These are phyloP conservation scores for Xestia sexstrigata DNA, from an alignment of 2,888 invertebrate genomes.

Conservation along the genomic window DNA sequence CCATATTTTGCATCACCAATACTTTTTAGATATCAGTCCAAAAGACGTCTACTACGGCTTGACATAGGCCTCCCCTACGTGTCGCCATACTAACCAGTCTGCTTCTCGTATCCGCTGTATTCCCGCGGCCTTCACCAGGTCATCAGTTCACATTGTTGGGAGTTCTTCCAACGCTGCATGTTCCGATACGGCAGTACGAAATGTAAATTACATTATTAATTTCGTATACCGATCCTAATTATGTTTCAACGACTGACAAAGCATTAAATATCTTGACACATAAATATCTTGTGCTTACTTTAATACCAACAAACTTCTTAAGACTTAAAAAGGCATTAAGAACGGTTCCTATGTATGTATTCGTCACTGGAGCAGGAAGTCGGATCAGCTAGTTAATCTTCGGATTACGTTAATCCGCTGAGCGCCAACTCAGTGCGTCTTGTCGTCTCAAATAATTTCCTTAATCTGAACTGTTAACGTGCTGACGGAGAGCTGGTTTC, in stretches of 20 bases:
- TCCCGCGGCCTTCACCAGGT: neutral
- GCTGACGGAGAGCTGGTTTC: neutral
- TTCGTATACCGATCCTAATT: neutral
- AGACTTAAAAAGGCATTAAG: neutral
- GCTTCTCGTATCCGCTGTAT: neutral
- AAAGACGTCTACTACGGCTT: neutral
- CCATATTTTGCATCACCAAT: neutral
- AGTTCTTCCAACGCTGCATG: neutral
- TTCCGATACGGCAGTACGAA: neutral
- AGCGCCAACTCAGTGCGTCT: conserved; percentile 17
- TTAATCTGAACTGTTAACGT: conserved; percentile 27
- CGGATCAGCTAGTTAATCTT: conserved; percentile 33
- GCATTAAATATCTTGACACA: neutral
- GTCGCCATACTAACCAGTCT: neutral
- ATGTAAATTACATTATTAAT: neutral
- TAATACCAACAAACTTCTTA: neutral
- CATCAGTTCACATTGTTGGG: neutral
- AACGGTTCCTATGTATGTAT: neutral
- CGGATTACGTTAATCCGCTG: conserved; percentile 31
- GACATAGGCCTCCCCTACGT: neutral
- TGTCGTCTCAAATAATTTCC: conserved; percentile 24
- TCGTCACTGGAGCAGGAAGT: conserved; percentile 5
- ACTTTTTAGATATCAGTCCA: neutral
- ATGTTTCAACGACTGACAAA: neutral
- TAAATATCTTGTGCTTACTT: neutral